Evolutionary conservation across 2,113 vertebrate genomes (phyloP).

Genomic region (Propithecus coquereli): DNA sequence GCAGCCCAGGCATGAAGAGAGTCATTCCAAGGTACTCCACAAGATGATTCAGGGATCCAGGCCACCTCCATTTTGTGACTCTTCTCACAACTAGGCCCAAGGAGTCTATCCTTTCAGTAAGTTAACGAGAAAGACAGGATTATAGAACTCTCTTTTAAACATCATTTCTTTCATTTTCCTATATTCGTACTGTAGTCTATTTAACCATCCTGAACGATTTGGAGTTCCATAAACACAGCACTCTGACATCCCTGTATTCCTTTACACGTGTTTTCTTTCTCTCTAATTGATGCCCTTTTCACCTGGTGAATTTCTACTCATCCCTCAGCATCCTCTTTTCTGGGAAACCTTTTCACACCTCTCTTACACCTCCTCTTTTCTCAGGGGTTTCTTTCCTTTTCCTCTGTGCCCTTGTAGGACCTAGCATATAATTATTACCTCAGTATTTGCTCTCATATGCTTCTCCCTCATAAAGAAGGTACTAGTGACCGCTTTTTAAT

Average conservation of each 20-base stretch:
- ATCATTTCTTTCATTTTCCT: not conserved
- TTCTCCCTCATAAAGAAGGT: not conserved
- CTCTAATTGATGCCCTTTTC: not conserved
- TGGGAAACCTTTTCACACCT: not conserved
- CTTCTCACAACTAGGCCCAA: not conserved
- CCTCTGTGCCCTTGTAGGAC: not conserved
- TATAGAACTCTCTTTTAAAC: not conserved
- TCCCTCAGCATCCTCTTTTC: not conserved
- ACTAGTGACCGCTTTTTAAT: not conserved
- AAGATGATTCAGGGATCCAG: not conserved
- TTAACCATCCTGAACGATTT: not conserved
- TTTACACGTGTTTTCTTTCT: not conserved
- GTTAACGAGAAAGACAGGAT: not conserved
- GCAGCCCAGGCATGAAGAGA: not conserved
- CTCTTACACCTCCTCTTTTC: not conserved
- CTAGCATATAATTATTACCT: not conserved
- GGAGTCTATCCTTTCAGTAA: not conserved
- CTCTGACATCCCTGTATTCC: not conserved
- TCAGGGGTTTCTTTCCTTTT: not conserved
- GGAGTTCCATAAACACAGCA: not conserved
- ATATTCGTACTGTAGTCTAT: not conserved
- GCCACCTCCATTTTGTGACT: not conserved
- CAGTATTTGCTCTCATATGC: not conserved
- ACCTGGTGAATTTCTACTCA: not conserved
- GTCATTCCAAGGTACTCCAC: not conserved